A percentile compares a stretch with the other conserved stretches of the same genome.
These are phyloP conservation scores for Acanthoscelides obtectus DNA, from an alignment of 2,888 invertebrate genomes.

Conservation along the genomic window DNA sequence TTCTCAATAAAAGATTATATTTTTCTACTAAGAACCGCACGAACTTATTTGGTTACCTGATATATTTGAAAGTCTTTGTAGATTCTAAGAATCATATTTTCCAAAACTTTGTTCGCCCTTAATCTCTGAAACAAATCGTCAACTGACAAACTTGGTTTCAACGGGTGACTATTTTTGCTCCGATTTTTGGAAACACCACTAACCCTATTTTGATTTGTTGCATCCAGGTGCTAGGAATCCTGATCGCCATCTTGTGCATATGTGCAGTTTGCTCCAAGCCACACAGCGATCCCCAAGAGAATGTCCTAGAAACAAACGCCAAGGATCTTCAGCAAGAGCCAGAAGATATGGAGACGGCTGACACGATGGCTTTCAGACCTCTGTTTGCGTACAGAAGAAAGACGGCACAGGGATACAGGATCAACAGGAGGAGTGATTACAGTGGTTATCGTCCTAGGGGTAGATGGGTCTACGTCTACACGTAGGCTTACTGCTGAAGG, in stretches of 20 bases:
- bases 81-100: no score
- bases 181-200: no score
- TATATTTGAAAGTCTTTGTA: no score
- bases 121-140: no score
- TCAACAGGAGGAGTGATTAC: background rate
- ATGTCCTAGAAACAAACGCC: background rate
- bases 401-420: conserved; percentile 10
- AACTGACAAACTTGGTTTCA: no score
- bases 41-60: no score
- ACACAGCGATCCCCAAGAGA: background rate
- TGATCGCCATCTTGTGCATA: background rate
- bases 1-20: no score
- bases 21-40: no score
- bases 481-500: no score
- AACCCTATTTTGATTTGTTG: no score
- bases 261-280: background rate
- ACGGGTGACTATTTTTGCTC: no score
- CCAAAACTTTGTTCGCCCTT: no score
- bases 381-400: conserved; percentile 22
- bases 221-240: background rate
- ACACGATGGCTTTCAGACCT: conserved; percentile 23
- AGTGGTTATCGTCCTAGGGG: background rate
- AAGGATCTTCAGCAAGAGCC: background rate
- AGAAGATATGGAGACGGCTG: conserved; percentile 22
- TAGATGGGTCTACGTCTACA: background rate